phyloP scores from a whole-genome alignment of 1,140 invertebrate species.

The Halictus rubicundus region DNA sequence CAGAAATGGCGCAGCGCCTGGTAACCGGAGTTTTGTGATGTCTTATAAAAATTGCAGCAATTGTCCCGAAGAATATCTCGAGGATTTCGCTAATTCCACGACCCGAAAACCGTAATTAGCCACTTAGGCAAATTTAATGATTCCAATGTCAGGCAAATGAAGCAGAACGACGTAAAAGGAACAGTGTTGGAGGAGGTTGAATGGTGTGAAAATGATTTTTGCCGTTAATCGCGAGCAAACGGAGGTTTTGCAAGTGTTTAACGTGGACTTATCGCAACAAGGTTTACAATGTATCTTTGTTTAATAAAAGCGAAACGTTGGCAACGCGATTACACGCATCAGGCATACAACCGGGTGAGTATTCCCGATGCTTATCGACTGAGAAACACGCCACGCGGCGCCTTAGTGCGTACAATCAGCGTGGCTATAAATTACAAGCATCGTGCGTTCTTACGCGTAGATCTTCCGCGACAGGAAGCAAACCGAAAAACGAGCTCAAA shows the following conservation, averaged over 20 bases:
- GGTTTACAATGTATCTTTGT: conserved; percentile 55
- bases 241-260: conserved; percentile 54
- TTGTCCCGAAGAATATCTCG: too few relatives aligned
- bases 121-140: too few relatives aligned
- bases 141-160: too few relatives aligned
- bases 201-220: conserved; percentile 28
- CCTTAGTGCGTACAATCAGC: conserved; percentile 65
- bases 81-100: too few relatives aligned
- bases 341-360: conserved; percentile 57
- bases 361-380: conserved; percentile 60
- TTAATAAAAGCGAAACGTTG: conserved; percentile 51
- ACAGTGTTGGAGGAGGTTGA: too few relatives aligned
- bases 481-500: conserved; percentile 9
- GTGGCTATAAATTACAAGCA: conserved; percentile 61
- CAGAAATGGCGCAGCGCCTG: too few relatives aligned
- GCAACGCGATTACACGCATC: conserved; percentile 38
- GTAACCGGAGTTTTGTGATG: too few relatives aligned
- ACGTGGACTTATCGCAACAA: conserved; percentile 47
- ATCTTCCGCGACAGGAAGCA: conserved; percentile 56
- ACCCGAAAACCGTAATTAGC: too few relatives aligned
- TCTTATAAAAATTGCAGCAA: too few relatives aligned
- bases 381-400: conserved; percentile 62
- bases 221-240: conserved; percentile 47
- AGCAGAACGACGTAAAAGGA: too few relatives aligned
- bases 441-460: conserved; percentile 56